Base-by-base conservation (phyloP, 2,888 invertebrate genomes). In the Callyntrura guangdongensis region DNA sequence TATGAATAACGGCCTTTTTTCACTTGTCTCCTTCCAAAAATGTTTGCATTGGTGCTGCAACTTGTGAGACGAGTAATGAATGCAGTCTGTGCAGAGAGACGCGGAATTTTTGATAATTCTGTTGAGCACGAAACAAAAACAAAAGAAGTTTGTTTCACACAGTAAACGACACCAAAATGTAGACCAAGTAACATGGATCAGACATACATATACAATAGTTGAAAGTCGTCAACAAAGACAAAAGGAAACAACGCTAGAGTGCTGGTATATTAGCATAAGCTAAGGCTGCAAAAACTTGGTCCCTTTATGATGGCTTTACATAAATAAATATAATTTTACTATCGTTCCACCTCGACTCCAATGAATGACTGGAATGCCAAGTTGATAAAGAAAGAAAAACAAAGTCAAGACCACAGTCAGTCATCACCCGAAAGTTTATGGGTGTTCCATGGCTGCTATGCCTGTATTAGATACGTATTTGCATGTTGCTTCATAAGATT, bases 301-400 rank as follows among this genome's bases (percentile, higher is more conserved):
- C 47, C 47, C 36, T 72, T 72, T 72, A 72, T 72, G 72, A 72
- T 72, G 45, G 72, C 17, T 72, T 72, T 72, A 72, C 72, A 72
- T 11, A 72, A 72, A 69, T 69, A 69, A 69, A 72, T 72, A 72
- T 72, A 14, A 27, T 69, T 5, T 8, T 36, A 69, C 11, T 4
- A 45, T 45, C 36, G n/a, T 72, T 0, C n/a, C 36, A 36, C 36
- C 36, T 36, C 36, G 36, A 36, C 36, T 36, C 36, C 45, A 72
- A 72, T 72, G 72, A 20, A 72, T 17, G 47, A 17, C 36, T 3
- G 4, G 69, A n/a, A 36, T 72, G 17, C 9, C 36, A 45, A 72
- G 47, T 36, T 67, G 12, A 67, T 67, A 67, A 67, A 27, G n/a
- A 67, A 64, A 67, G 27, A 9, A 67, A 64, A 59, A 61, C 17